Base-by-base conservation (phyloP, 1,140 invertebrate genomes). In the Pectinophora gossypiella region DNA sequence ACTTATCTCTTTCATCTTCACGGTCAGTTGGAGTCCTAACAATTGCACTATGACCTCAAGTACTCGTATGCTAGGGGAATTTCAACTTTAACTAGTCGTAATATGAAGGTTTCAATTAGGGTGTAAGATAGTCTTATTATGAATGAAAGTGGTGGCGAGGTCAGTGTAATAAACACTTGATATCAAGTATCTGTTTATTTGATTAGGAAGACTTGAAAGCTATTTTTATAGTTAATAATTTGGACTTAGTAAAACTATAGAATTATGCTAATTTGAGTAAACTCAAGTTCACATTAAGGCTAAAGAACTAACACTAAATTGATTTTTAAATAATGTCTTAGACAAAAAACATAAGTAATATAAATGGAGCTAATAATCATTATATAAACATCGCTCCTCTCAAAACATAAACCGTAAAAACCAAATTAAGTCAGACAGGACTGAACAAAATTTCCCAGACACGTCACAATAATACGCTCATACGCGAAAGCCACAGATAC, bases 401-500 rank as follows among this genome's bases (percentile, higher is more conserved):
- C n/a, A n/a, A n/a, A n/a, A n/a, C n/a, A n/a, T n/a, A n/a, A n/a
- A n/a, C n/a, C n/a, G n/a, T n/a, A n/a, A n/a, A n/a, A n/a, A n/a
- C n/a, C n/a, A n/a, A n/a, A n/a, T n/a, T n/a, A n/a, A n/a, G n/a
- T n/a, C n/a, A n/a, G n/a, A n/a, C n/a, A 32, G 27, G 27, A 10
- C 16, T 40, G 36, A 15, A 40, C 12, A 40, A 40, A 40, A 15
- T 40, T 27, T 40, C 36, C 36, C 36, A 40, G 7, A 40, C 16
- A 12, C 9, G 9, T 32, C 36, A 40, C 16, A 40, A 40, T 15
- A 40, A n/a, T 32, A n/a, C 27, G 9, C 7, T 32, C 27, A 16
- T 15, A 16, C 13, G 36, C 36, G 16, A 27, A 27, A 40, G 15
- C 36, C 63, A 72, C 61, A 72, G 69, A 72, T 44, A 48, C 27